Evolutionary conservation across 1,140 invertebrate genomes (phyloP), one percentile per base, ranked within the genome.

Genomic region (Drosophila paulistorum): DNA sequence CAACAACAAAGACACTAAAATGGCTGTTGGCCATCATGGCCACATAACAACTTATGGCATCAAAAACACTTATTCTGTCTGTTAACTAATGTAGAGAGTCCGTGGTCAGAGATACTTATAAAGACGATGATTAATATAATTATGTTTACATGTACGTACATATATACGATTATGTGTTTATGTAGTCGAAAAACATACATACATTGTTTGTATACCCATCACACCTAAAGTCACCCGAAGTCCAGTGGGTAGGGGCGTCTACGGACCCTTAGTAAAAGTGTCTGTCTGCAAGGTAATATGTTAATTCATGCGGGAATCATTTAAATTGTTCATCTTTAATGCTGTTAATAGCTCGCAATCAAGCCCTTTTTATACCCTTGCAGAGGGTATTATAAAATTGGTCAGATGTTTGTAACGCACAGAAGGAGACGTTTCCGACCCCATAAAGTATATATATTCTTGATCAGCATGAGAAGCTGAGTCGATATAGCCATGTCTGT

Each of bases 301-400:
- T 77, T 65, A 69, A 71, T 75, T 70, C 74, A 74, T 65, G 23
- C 66, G 70, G 74, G 82, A 83, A 77, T 90, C 74, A 90, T 78
- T 83, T 75, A 84, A 79, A 90, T 90, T 89, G 67, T 51, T 63
- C 75, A 82, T 85, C 85, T 81, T 90, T 84, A 83, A 86, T 78
- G 74, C 72, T 86, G 77, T 90, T 90, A 90, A 90, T 90, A 83
- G 79, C 75, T 70, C 77, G 65, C 81, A 90, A 89, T 85, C 73
- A 89, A 71, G 77, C 68, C 65, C 45, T 77, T 87, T 71, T 73
- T n/a, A n/a, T n/a, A n/a, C n/a, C n/a, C n/a, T n/a, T n/a, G n/a
- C n/a, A n/a, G n/a, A n/a, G n/a, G n/a, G n/a, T n/a, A n/a, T n/a
- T n/a, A n/a, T n/a, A n/a, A n/a, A n/a, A n/a, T n/a, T n/a, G n/a